These are phyloP conservation scores for Gadus chalcogrammus DNA, from an alignment of 2,113 vertebrate species.

Conservation along the genomic window DNA sequence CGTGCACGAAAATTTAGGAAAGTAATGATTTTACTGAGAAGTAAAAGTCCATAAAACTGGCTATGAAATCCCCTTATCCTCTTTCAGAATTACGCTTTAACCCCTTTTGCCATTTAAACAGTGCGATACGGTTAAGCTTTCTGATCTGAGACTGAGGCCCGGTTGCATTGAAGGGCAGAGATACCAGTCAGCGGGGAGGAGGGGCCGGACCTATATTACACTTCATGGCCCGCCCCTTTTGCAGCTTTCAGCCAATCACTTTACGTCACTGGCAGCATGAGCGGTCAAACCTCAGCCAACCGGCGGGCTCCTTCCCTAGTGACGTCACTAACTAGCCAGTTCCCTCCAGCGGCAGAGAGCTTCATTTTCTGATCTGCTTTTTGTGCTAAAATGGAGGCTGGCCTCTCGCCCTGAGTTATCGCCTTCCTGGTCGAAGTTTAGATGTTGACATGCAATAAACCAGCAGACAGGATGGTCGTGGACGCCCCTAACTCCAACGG, in stretches of 20 bases:
- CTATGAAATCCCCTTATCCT: conserved; percentile 38
- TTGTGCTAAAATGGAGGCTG: conserved; percentile 97
- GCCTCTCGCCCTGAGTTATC: conserved; percentile 82
- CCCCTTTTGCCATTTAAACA: conserved; percentile 38
- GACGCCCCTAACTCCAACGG: conserved; percentile 93
- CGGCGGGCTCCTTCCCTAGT: conserved; percentile 57
- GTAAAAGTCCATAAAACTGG: no score
- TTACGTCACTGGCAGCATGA: conserved; percentile 57
- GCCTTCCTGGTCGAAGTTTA: conserved; percentile 80
- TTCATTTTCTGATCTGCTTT: conserved; percentile 86
- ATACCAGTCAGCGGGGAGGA: conserved; percentile 23
- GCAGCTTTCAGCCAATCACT: conserved; percentile 67
- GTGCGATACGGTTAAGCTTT: conserved; percentile 37
- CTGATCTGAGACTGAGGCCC: conserved; percentile 53
- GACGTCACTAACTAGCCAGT: conserved; percentile 88
- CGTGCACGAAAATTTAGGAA: no score
- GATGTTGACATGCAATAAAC: conserved; percentile 96
- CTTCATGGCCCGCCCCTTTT: conserved; percentile 40
- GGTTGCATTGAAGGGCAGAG: conserved; percentile 31
- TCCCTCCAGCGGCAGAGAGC: conserved; percentile 96
- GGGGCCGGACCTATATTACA: conserved; percentile 45
- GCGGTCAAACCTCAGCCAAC: conserved; percentile 76
- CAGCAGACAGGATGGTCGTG: conserved; percentile 94
- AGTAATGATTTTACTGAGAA: no score
- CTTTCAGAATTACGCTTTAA: conserved; percentile 43